Evolutionary conservation across 2,888 invertebrate genomes (phyloP).

Genomic region (Prenolepis imparis): DNA sequence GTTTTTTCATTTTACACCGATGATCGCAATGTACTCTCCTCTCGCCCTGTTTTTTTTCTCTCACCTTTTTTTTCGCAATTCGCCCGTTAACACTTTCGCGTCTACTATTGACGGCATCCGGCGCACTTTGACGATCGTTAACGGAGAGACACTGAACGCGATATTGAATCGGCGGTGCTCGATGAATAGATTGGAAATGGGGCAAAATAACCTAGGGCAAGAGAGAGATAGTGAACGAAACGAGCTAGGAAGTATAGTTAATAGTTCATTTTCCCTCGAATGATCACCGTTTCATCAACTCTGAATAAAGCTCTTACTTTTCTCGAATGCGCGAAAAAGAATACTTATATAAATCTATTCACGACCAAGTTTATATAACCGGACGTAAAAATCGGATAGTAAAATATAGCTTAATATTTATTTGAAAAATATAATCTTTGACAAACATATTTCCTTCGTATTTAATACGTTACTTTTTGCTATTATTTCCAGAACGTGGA

Average conservation of each 20-base stretch:
- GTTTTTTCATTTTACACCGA: conserved; percentile 61
- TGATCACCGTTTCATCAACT: background rate
- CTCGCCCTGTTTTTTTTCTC: conserved; percentile 31
- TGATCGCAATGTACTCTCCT: conserved; percentile 53
- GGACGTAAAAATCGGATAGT: background rate
- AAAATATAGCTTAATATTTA: background rate
- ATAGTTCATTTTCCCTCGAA: conserved; percentile 45
- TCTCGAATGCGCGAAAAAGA: too few species aligned
- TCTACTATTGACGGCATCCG: conserved; percentile 64
- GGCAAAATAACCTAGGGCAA: conserved; percentile 61
- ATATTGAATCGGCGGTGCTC: conserved; percentile 63
- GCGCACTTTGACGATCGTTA: conserved; percentile 65
- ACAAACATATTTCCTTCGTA: background rate
- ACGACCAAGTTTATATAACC: background rate
- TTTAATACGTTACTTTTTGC: background rate
- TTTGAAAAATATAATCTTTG: background rate
- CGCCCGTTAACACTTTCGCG: conserved; percentile 60
- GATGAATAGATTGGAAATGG: conserved; percentile 67
- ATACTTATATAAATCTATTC: conserved; percentile 2
- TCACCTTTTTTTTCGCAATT: conserved; percentile 48
- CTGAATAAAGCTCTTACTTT: conserved; percentile 1
- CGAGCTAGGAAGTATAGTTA: conserved; percentile 53
- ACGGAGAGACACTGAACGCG: conserved; percentile 59
- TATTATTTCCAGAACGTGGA: background rate
- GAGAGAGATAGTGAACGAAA: conserved; percentile 54